A percentile compares a stretch with the other conserved stretches of the same genome.
Evolutionary conservation across 1,140 invertebrate genomes (phyloP).

Genomic region (Papilio polytes): DNA sequence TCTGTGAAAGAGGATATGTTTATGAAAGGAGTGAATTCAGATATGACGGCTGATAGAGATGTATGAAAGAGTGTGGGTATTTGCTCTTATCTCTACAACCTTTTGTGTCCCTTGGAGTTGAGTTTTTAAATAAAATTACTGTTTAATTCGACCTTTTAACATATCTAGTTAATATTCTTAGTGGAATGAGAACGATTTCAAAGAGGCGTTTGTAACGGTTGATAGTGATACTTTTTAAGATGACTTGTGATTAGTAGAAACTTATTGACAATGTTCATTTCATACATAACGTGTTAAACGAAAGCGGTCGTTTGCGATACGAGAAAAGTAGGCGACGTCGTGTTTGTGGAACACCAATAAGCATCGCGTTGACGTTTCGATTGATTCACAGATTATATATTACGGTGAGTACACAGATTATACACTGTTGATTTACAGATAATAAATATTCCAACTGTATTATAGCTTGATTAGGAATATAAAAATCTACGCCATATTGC

Average conservation of each 20-base stretch:
- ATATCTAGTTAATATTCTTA: not conserved
- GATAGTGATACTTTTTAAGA: not conserved
- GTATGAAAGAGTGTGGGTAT: too few species aligned
- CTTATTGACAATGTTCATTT: conserved; percentile 24
- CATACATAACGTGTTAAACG: conserved; percentile 31
- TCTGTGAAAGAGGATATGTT: too few species aligned
- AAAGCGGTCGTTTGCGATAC: conserved; percentile 27
- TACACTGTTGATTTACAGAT: conserved; percentile 5
- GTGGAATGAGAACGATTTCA: not conserved
- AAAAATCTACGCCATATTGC: too few species aligned
- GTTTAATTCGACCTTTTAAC: not conserved
- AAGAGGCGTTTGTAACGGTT: conserved; percentile 1
- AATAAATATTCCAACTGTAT: not conserved
- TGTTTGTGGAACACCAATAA: conserved; percentile 27
- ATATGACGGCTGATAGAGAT: too few species aligned
- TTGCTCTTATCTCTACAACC: too few species aligned
- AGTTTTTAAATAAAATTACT: too few species aligned
- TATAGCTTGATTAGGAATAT: not conserved
- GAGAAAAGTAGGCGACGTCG: conserved; percentile 28
- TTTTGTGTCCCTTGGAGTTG: too few species aligned
- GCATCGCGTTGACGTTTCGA: conserved; percentile 33
- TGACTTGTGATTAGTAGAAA: conserved; percentile 40
- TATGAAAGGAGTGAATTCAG: too few species aligned
- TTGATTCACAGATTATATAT: conserved; percentile 30
- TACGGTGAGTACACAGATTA: conserved; percentile 24